A percentile compares a stretch with the other conserved stretches of the same genome.
Conservation (phyloP, 2,888 invertebrate genomes). For the Apamea monoglypha region DNA sequence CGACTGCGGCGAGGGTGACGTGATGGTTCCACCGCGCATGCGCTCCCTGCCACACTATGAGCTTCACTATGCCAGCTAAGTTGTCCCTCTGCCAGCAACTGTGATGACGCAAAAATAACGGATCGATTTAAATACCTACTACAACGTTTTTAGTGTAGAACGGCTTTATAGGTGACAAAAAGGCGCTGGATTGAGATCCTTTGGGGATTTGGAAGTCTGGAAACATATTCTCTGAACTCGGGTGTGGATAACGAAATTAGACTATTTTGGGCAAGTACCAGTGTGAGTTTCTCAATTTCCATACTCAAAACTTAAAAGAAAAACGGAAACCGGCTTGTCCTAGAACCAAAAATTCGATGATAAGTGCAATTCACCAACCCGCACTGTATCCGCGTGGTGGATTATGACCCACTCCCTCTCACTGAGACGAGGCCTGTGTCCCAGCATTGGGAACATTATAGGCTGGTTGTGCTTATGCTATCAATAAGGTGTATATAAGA, state of each 20-base stretch:
- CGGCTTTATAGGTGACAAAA: background rate
- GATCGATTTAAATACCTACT: background rate
- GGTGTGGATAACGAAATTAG: background rate
- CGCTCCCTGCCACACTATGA: conserved; percentile 88
- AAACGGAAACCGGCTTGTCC: background rate
- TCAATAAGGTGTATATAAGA: background rate
- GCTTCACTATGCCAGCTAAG: conserved; percentile 91
- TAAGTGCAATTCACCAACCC: background rate
- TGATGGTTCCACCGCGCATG: conserved; percentile 85
- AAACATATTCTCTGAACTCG: background rate
- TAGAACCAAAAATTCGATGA: background rate
- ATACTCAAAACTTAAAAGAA: too few species aligned
- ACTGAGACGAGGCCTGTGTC: background rate
- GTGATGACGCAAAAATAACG: conserved; percentile 17
- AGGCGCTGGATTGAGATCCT: background rate
- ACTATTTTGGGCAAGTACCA: background rate
- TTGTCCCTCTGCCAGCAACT: conserved; percentile 92
- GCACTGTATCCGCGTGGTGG: background rate
- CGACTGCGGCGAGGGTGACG: conserved; percentile 80
- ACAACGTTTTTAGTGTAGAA: background rate
- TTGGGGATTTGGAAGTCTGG: background rate
- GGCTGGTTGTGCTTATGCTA: too few species aligned
- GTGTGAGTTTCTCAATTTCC: background rate
- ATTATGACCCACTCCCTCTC: background rate
- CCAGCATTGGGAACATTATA: conserved; percentile 71